Evolutionary conservation across 2,797 vertebrate genomes (phyloP), one percentile per base, ranked within the genome.

Genomic region (Ceryle rudis): DNA sequence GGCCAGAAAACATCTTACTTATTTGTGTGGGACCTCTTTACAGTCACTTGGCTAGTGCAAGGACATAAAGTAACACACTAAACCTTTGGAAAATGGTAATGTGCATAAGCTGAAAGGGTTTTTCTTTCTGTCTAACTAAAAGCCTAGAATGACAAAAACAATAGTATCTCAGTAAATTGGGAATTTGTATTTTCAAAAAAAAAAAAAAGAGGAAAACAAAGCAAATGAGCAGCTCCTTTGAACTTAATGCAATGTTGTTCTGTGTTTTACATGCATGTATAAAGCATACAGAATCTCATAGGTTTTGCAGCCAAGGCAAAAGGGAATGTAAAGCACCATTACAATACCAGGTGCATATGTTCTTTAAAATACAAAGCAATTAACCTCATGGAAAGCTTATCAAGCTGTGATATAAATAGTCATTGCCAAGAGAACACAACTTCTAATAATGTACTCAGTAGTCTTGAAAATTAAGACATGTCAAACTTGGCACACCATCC

Each of bases 401-500:
- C 17, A 65, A 80, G 10, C 19, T 82, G 28, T 69, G 44, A 29
- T 14, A 75, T 18, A 15, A 84, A 85, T 8, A 79, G 12, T 4
- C 22, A 55, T 19, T 47, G 14, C 26, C 35, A 67, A 31, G 28
- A 60, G 31, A 87, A 28, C 4, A 72, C 3, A 55, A n/a, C 6
- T 73, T 60, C 16, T 25, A 92, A 64, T 47, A 74, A 35, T 9
- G 13, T 33, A 42, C 28, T 70, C 52, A n/a, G 9, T 54, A 46
- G 9, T 47, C 39, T 35, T 73, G 46, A 80, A 80, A 90, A 86
- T 29, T 33, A 35, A 80, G 23, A 14, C 2, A 2, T 55, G 22
- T 47, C 39, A 66, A 55, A 47, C 10, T 19, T 6, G 47, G 5
- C 9, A 54, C 9, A 35, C 2, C 51, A 3, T 1, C 0, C 16